Base-by-base conservation (phyloP, 37 sponge, comb jelly and placozoan genomes). In the Amphimedon queenslandica region DNA sequence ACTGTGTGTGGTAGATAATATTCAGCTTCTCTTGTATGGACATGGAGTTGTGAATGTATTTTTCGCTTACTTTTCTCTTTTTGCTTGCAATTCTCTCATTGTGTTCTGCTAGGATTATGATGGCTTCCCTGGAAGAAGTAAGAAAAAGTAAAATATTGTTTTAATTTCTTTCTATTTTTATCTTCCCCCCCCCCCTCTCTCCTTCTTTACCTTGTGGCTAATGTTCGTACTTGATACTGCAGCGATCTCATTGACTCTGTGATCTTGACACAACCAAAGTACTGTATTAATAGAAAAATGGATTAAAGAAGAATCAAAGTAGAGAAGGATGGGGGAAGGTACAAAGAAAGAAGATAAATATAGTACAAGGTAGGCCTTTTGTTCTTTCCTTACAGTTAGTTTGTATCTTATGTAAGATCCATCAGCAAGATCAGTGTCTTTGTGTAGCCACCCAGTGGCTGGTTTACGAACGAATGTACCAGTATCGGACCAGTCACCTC, bases 381-480 rank as follows among this genome's bases (percentile, higher is more conserved):
- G 21, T 41, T 18, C 3, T 4, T 0, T 39, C 10, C 80, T 35
- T 43, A 93, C 93, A 58, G 67, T 57, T 4, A 93, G 66, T 0
- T 31, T 57, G 66, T 93, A 93, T 37, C 71, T 80, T 30, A 93
- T 81, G 13, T 63, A 66, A 29, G 81, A 42, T 3, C 81, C 83
- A 55, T 77, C 75, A 36, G 32, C 64, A 28, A 93, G 47, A 63
- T 84, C 89, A 0, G 37, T 30, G 63, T 88, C 86, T n/a, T 67
- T 64, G 57, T 93, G 93, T 24, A 93, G 82, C 93, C 93, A 93
- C 0, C 93, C 93, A 4, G 63, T 66, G 27, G 73, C 30, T 4
- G 93, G 93, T 68, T 88, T 93, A 37, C 89, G 55, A 36, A 93
- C 73, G 42, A 93, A 84, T 13, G 85, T 82, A 18, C 90, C 90